Percentiles rank a stretch among this genome's conserved stretches.
These are phyloP conservation scores for Drosophila borealis DNA, from an alignment of 2,888 invertebrate genomes.

Conservation along the genomic window DNA sequence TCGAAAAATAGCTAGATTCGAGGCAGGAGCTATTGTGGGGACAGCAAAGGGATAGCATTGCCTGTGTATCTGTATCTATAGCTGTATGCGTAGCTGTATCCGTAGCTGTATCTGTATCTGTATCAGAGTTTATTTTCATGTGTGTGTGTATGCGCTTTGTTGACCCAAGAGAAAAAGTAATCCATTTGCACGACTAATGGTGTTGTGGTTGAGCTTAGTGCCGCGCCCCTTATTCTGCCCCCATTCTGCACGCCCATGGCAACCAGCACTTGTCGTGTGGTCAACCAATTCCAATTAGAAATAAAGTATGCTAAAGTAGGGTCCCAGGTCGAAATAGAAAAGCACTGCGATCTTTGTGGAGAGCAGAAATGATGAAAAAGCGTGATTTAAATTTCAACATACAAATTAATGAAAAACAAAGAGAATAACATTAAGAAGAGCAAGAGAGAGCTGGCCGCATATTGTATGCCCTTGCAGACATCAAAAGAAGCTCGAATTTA, in stretches of 20 bases:
- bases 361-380: slow-evolving; percentile 43
- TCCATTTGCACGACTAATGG: slow-evolving; percentile 67
- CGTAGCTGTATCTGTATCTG: slow-evolving; percentile 12
- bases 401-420: slow-evolving; percentile 25
- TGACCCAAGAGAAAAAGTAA: slow-evolving; percentile 40
- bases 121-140: slow-evolving; percentile 22
- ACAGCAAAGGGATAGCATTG: slow-evolving; percentile 12
- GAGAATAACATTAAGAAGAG: slow-evolving; percentile 12
- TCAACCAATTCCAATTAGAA: slow-evolving; percentile 59
- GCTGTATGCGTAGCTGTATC: slow-evolving; percentile 3
- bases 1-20: slow-evolving; percentile 5
- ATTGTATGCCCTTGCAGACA: neutral
- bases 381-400: slow-evolving; percentile 42
- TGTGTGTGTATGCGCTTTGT: slow-evolving; percentile 31
- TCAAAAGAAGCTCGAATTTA: no score
- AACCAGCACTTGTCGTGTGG: slow-evolving; percentile 9
- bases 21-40: no score
- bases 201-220: slow-evolving; percentile 54
- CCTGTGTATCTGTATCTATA: slow-evolving; percentile 1
- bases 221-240: neutral
- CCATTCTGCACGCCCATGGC: neutral
- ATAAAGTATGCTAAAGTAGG: slow-evolving; percentile 31
- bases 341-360: slow-evolving; percentile 6
- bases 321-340: slow-evolving; percentile 5
- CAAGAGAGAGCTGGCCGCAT: neutral